A percentile compares a stretch with the other conserved stretches of the same genome.
Evolutionary conservation across 1,140 invertebrate genomes (phyloP).

Genomic region (Tribolium castaneum): DNA sequence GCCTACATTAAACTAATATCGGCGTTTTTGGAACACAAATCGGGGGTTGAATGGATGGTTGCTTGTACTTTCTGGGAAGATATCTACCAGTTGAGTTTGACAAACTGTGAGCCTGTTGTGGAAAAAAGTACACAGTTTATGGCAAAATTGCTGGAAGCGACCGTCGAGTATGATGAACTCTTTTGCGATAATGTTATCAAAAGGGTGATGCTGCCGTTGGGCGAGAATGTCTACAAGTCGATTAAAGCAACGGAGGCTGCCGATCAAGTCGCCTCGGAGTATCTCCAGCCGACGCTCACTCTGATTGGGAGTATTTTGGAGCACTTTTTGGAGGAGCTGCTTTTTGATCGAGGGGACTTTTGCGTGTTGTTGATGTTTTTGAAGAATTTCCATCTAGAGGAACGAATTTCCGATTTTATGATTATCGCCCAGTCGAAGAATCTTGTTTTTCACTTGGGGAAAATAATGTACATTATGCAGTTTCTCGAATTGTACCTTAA

Average conservation of each 20-base stretch:
- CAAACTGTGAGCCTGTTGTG: constrained; percentile 72
- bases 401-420: constrained; percentile 46
- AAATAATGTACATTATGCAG: constrained; percentile 44
- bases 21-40: constrained; percentile 66
- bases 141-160: constrained; percentile 63
- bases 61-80: constrained; percentile 67
- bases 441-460: constrained; percentile 47
- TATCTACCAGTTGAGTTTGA: constrained; percentile 68
- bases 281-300: constrained; percentile 67
- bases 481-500: constrained; percentile 38
- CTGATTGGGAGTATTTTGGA: constrained; percentile 63
- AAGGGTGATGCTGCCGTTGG: constrained; percentile 41
- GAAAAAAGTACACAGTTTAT: constrained; percentile 70
- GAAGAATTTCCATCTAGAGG: constrained; percentile 42
- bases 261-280: constrained; percentile 63
- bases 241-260: constrained; percentile 57
- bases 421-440: constrained; percentile 46
- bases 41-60: constrained; percentile 70
- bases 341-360: constrained; percentile 29
- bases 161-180: constrained; percentile 19
- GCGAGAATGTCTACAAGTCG: constrained; percentile 12
- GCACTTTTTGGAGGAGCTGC: constrained; percentile 55
- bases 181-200: constrained; percentile 44
- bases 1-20: constrained; percentile 71
- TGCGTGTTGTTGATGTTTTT: constrained; percentile 46